Percentiles rank a stretch among this genome's conserved stretches.
These are phyloP conservation scores for Aplodontia rufa DNA, from an alignment of 2,113 vertebrate genomes.

Conservation along the genomic window DNA sequence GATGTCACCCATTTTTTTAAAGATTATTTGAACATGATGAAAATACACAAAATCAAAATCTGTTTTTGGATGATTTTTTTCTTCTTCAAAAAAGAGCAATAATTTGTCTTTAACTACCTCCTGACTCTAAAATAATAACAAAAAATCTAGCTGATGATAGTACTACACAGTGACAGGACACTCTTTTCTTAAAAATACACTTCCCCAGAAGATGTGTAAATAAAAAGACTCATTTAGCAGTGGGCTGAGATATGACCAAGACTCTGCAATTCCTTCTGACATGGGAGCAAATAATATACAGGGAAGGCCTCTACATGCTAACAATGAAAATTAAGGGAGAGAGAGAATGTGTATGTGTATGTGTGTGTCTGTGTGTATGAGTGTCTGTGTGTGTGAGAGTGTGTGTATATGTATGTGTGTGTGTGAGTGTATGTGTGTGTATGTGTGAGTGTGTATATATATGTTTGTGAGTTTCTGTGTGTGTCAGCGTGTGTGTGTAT, in stretches of 20 bases:
- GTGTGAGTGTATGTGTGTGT: neutral
- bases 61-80: neutral
- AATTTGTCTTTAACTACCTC: neutral
- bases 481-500: neutral
- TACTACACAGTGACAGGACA: neutral
- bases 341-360: too few species aligned
- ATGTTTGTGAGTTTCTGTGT: neutral
- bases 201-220: neutral
- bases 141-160: neutral
- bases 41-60: neutral
- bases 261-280: neutral
- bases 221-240: neutral
- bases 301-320: neutral
- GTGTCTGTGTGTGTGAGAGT: neutral
- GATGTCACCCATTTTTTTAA: neutral
- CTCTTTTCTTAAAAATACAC: neutral
- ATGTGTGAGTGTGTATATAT: too few species aligned
- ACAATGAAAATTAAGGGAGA: neutral
- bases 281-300: neutral
- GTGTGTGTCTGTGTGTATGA: too few species aligned
- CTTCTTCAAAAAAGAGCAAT: neutral
- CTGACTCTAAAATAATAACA: neutral
- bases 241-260: accelerated
- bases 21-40: neutral
- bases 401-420: neutral